Percentiles rank a stretch among this genome's conserved stretches.
Conservation (phyloP, 1,140 invertebrate genomes). For the Adoxophyes honmai region DNA sequence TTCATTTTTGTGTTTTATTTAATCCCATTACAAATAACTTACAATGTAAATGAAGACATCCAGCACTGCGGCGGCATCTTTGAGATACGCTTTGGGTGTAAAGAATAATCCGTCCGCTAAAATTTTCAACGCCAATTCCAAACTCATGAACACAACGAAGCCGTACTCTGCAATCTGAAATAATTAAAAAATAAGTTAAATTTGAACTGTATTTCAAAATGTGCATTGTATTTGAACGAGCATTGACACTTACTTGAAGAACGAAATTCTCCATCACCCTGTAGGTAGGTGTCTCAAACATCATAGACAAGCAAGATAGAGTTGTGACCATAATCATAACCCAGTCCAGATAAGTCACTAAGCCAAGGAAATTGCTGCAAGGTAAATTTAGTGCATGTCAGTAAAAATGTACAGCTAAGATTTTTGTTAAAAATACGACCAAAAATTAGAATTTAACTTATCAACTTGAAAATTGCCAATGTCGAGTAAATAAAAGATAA, state of each 20-base stretch:
- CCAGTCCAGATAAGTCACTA: conserved; percentile 99
- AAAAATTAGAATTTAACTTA: no score
- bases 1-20: no score
- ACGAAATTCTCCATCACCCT: conserved; percentile 91
- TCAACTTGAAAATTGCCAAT: no score
- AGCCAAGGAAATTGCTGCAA: conserved; percentile 95
- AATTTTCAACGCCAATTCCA: conserved; percentile 97
- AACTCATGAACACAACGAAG: conserved; percentile 98
- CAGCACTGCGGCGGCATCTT: conserved; percentile 96
- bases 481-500: no score
- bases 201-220: no score
- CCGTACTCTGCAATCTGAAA: conserved; percentile 96
- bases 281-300: conserved; percentile 96
- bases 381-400: conserved; percentile 22
- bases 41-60: conserved; percentile 99
- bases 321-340: conserved; percentile 99
- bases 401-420: no score
- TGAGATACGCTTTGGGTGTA: conserved; percentile 98
- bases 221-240: no score
- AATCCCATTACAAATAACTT: conserved; percentile 66
- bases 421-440: no score
- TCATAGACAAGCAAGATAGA: conserved; percentile 98
- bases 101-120: conserved; percentile 98
- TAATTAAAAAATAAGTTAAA: no score
- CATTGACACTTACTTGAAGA: conserved; percentile 71